Conservation (phyloP, 1,140 invertebrate genomes). For the Brachionus paranguensis region DNA sequence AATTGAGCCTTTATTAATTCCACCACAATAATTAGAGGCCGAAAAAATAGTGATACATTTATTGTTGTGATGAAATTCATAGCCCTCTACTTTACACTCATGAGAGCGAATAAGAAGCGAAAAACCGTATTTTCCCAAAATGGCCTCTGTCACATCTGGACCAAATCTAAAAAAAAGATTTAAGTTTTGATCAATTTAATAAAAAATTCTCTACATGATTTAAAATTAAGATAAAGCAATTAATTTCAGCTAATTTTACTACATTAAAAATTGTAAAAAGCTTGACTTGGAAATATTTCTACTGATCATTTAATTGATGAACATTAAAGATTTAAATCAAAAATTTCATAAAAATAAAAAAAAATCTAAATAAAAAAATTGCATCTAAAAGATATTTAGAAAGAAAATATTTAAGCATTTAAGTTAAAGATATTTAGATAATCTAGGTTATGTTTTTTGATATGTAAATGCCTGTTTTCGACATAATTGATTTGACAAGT, state of each 20-base stretch:
- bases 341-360: too few species aligned
- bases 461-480: too few species aligned
- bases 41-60: constrained; percentile 85
- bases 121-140: constrained; percentile 69
- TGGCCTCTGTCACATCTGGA: constrained; percentile 72
- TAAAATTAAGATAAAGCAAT: neutral
- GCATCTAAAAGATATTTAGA: too few species aligned
- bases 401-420: too few species aligned
- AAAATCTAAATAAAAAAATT: too few species aligned
- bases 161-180: constrained; percentile 68
- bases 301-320: too few species aligned
- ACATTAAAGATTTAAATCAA: too few species aligned
- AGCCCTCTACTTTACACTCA: constrained; percentile 83
- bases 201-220: neutral
- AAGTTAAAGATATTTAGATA: too few species aligned
- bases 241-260: neutral
- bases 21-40: constrained; percentile 88
- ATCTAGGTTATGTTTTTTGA: too few species aligned
- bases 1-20: constrained; percentile 84
- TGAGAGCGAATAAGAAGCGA: constrained; percentile 75
- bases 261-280: neutral
- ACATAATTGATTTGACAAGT: too few species aligned
- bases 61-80: constrained; percentile 74
- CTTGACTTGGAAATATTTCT: neutral
- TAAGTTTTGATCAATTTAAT: neutral